Evolutionary conservation across 2,113 vertebrate genomes (phyloP), one percentile per base, ranked within the genome.

Genomic region (Apteryx owenii): DNA sequence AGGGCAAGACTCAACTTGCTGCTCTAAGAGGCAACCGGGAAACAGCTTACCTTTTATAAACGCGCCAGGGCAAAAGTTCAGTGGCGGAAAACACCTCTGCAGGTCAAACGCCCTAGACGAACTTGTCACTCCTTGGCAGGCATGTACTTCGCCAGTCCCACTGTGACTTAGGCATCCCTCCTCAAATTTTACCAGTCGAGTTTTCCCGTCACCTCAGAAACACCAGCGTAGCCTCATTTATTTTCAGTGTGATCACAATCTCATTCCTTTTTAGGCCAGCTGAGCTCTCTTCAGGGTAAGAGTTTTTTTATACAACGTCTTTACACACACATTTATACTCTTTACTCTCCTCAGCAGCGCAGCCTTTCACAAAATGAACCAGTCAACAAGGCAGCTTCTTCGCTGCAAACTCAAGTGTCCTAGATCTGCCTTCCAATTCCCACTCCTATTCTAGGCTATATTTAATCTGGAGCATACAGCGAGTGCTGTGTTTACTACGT

Each of bases 211-310:
- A 7, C 42, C 42, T 58, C 9, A 4, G 36, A 22, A 5, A 8
- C 2, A 5, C 11, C 21, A 7, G 40, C 5, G 4, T 36, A 60
- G 42, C 56, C 33, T 46, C 31, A 25, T 33, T 73, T 40, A 51
- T 54, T 54, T 19, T 29, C 50, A 53, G 26, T 53, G 50, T 31
- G 48, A 72, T 20, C 48, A 38, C 56, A 3, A 40, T 4, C 14
- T n/a, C 9, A 0, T 36, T 9, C 9, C 0, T 12, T 16, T 42
- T 33, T 3, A 46, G 82, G 38, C 42, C 42, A 18, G 36, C 81
- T 14, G 51, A 76, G 36, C 50, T 29, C 19, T 85, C 64, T 7
- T n/a, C 29, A 8, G 33, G 33, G n/a, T 7, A 12, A 25, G 53
- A 72, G 60, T 69, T 33, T 3, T 69, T 33, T 3, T 48, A 14